Base-by-base conservation (phyloP, 2,888 invertebrate species). In the Coremacera marginata region DNA sequence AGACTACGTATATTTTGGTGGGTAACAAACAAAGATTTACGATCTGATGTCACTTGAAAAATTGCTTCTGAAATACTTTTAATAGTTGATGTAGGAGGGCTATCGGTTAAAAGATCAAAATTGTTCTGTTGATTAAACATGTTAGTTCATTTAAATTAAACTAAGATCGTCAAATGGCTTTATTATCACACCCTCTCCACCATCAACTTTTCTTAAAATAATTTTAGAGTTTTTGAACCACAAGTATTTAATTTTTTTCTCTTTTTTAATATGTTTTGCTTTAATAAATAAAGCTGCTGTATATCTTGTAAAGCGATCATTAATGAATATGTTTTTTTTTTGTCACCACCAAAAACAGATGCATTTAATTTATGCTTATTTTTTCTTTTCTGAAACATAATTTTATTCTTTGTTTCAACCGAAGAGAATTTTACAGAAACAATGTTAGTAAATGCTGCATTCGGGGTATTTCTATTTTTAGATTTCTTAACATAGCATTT, bases 201-300 rank as follows among this genome's bases (percentile, higher is more conserved):
- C 22, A 55, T 55, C 55, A 55, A 55, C 63, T 25, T 19, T 63
- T 27, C 31, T 63, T 63, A 27, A 27, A 31, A 27, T 5, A 63
- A 27, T 63, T 63, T 63, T 63, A 27, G 63, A 63, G 25, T 63
- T 63, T 27, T 27, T 27, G 9, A 63, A 16, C 31, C 31, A 63
- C 63, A 63, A 63, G 63, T 63, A 27, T 63, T 63, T 27, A 63
- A 63, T 5, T 63, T 63, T 63, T 34, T 63, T 55, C n/a, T n/a
- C 11, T n/a, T 55, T 16, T 55, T 37, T 7, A 37, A 7, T 37
- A 5, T 37, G 5, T 37, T 37, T 37, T 37, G 37, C 37, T 37
- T 37, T 37, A 3, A 37, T 37, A 37, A 37, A 37, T 37, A 37
- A 8, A 37, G 37, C 37, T 37, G 37, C 37, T 37, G 37, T 37